Evolutionary conservation across 2,888 invertebrate genomes (phyloP), one percentile per base, ranked within the genome.

Genomic region (Machimus rusticus): DNA sequence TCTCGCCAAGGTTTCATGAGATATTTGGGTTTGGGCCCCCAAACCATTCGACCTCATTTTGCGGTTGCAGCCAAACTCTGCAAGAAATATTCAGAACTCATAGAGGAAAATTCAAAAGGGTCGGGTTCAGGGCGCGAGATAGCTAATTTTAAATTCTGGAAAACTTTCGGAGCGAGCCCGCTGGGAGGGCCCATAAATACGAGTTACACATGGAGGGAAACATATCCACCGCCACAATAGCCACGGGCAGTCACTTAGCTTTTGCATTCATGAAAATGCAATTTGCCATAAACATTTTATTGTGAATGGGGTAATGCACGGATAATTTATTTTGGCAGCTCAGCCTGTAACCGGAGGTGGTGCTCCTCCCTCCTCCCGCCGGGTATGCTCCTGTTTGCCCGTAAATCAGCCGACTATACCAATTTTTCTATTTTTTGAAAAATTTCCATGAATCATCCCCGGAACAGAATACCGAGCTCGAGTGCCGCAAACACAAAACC

Each of bases 221-320:
- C 82, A 82, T 82, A 57, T 82, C 82, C 82, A 57, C 14, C 57
- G 55, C 57, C 82, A 85, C 74, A 85, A 85, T 85, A 28, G 85
- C 85, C 74, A 31, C 57, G n/a, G 85, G 85, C 85, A 85, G 74
- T 85, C 85, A 74, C 85, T 85, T 85, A 74, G 85, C 51, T 85
- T 16, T 34, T 85, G 85, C 74, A 85, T 85, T 85, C 85, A 85
- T 85, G 74, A 74, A 85, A 85, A 85, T 74, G 85, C 85, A 85
- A 85, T 85, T 85, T 85, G 85, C 85, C 74, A 85, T 74, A 74
- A 85, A 85, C 74, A 85, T 85, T 85, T 85, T 85, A 85, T 85
- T 85, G 74, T 85, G 85, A 74, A 46, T 74, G 85, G 66, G 66
- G 74, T 85, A 43, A 74, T 85, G 85, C 66, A 37, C 82, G 82